A percentile compares a stretch with the other conserved stretches of the same genome.
Conservation (phyloP, 1,140 invertebrate species). For the Hylaeus anthracinus region DNA sequence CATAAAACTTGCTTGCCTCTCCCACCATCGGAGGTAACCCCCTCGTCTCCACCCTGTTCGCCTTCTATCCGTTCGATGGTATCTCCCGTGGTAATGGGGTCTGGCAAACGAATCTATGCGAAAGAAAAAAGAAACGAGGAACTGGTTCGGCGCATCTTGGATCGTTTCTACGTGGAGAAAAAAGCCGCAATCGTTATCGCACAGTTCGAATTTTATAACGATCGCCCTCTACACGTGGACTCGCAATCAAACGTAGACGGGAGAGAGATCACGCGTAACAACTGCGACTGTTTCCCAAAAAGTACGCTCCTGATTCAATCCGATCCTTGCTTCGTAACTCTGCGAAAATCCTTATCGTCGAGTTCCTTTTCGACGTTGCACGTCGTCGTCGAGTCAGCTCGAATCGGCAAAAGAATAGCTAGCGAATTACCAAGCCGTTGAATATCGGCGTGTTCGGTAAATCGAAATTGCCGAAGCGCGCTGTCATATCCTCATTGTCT, state of each 20-base stretch:
- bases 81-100: constrained; percentile 58
- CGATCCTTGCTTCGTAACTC: no score
- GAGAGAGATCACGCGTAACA: neutral
- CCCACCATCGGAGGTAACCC: constrained; percentile 46
- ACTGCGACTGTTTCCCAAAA: no score
- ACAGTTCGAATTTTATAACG: constrained; percentile 24
- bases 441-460: neutral
- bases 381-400: neutral
- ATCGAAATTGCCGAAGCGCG: neutral
- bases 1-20: constrained; percentile 71
- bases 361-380: neutral
- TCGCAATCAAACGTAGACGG: constrained; percentile 9
- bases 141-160: constrained; percentile 5
- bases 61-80: constrained; percentile 51
- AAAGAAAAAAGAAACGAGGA: neutral
- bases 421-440: neutral
- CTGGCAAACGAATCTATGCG: constrained; percentile 48
- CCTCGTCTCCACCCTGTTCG: constrained; percentile 39
- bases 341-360: no score
- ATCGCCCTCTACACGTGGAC: neutral
- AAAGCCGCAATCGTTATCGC: constrained; percentile 17
- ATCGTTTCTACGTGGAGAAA: constrained; percentile 17
- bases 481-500: neutral
- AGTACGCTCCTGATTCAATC: no score
- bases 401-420: neutral